Evolutionary conservation across 2,888 invertebrate genomes (phyloP).

Genomic region (Sisyra nigra): DNA sequence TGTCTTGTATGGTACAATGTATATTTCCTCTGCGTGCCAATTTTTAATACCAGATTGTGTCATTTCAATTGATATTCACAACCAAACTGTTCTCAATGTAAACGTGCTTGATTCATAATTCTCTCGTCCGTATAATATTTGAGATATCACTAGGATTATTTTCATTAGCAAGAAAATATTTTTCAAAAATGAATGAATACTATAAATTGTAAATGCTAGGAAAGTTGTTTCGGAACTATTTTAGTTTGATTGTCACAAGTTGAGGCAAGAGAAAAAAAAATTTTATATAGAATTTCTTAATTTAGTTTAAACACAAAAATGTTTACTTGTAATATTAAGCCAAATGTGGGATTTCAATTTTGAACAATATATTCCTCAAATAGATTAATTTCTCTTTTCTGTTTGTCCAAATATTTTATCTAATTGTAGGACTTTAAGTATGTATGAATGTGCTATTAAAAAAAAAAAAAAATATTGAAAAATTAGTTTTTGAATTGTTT

Average conservation of each 20-base stretch:
- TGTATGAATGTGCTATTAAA: slow-evolving; percentile 4
- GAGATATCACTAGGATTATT: not conserved
- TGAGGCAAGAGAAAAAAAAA: not conserved
- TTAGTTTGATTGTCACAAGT: not conserved
- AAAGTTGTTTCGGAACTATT: not conserved
- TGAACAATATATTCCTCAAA: no score
- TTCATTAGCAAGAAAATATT: not conserved
- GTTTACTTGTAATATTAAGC: not conserved
- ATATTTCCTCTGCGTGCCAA: no score
- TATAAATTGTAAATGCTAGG: not conserved
- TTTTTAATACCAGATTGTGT: no score
- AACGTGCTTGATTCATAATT: no score
- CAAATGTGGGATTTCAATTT: no score
- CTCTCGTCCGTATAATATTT: not conserved
- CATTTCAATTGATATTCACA: no score
- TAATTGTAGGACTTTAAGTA: not conserved
- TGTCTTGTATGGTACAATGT: no score
- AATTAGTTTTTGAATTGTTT: not conserved
- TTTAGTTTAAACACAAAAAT: not conserved
- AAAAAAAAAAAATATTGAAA: not conserved
- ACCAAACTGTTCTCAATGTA: no score
- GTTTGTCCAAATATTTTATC: no score
- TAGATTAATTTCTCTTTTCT: no score
- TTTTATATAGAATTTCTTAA: not conserved
- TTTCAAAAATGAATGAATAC: not conserved